Base-by-base conservation (phyloP, 2,888 invertebrate species). In the Ichneumoninae sp. region DNA sequence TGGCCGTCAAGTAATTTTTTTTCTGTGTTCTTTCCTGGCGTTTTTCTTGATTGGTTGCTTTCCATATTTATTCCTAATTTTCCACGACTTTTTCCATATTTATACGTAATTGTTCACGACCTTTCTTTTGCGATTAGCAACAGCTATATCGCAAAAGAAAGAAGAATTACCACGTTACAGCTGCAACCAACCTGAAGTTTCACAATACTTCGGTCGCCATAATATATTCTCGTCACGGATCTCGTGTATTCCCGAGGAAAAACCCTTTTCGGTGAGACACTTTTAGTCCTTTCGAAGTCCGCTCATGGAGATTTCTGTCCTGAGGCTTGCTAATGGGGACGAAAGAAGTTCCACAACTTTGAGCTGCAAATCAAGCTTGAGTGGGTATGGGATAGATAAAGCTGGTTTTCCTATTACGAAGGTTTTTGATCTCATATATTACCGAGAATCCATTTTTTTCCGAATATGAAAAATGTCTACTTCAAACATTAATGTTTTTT, bases 131-230 rank as follows among this genome's bases (percentile, higher is more conserved):
- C n/a, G n/a, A 13, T 36, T 4, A 30, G 70, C n/a, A 54, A 22
- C 30, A 54, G 52, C 22, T 54, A 19, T 54, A 62, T 52, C 13
- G 79, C 19, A 71, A 72, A 80, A 80, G 68, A 85, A 85, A 80
- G 75, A 79, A 83, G 75, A 79, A 83, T 76, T 80, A 83, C 80
- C 76, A 66, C 71, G 76, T 83, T 80, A 76, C 80, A 78, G 33
- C n/a, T n/a, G 8, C 3, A 69, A 19, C 70, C n/a, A 76, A 80
- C 70, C 80, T 65, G 75, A 83, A 83, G 76, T 83, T 76, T 40
- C 54, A 71, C 83, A 74, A 68, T 80, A 72, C 70, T 72, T 76
- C 72, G 80, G 76, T 83, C 76, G 71, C 80, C 65, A 40, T 76
- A 33, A 71, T 80, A 83, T 66, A 76, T 83, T 70, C 69, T 75